Conservation (phyloP, 1,140 invertebrate genomes). For the Kradibia gibbosae region DNA sequence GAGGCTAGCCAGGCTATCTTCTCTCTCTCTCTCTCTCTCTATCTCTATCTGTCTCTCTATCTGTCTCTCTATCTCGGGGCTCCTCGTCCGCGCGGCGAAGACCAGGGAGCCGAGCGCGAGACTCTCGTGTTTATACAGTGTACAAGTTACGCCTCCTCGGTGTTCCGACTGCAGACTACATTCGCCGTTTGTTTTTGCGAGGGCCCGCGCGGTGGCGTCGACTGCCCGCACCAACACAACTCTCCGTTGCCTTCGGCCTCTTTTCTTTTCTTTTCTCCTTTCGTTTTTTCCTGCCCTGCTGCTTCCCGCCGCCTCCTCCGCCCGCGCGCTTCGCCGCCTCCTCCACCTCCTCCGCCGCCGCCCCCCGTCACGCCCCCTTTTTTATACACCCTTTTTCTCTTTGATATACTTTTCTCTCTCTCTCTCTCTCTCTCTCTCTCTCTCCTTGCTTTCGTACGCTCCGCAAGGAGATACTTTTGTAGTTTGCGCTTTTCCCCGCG, state of each 20-base stretch:
- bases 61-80: background rate
- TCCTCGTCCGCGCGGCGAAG: background rate
- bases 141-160: background rate
- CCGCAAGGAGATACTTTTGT: too few species aligned
- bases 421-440: background rate
- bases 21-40: background rate
- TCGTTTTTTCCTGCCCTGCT: background rate
- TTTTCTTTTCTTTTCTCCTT: background rate
- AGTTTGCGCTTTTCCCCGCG: too few species aligned
- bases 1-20: too few species aligned
- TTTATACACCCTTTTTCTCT: background rate
- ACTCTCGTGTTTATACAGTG: background rate
- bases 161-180: background rate
- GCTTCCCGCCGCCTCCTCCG: background rate
- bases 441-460: background rate
- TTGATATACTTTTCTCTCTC: background rate
- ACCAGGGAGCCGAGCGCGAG: background rate
- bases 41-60: background rate
- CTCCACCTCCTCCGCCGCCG: too few species aligned
- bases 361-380: too few species aligned
- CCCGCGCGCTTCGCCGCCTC: too few species aligned
- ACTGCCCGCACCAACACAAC: background rate
- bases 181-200: background rate
- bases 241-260: background rate
- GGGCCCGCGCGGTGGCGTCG: conserved; percentile 18